These are phyloP conservation scores for Enteromius mattozi DNA, from an alignment of 2,797 vertebrate genomes.

Conservation along the genomic window DNA sequence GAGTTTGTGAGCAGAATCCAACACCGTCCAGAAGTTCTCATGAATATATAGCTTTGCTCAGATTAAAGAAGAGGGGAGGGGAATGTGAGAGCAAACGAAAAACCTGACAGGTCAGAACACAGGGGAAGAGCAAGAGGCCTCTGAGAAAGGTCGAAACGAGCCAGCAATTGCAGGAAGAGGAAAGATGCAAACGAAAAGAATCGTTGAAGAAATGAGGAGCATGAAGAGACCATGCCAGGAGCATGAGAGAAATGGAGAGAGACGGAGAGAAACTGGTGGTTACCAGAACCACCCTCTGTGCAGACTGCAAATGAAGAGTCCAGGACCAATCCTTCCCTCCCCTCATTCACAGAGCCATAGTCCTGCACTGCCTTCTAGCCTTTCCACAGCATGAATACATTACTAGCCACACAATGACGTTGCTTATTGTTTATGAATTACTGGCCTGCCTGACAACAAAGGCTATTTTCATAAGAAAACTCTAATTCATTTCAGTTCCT, in stretches of 20 bases:
- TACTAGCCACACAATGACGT: slow-evolving; percentile 91
- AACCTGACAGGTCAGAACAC: background rate
- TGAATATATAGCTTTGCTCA: slow-evolving; percentile 3
- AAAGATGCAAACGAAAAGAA: background rate
- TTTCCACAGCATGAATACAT: slow-evolving; percentile 91
- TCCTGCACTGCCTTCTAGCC: slow-evolving; percentile 66
- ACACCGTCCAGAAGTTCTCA: slow-evolving; percentile 29
- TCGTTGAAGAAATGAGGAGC: slow-evolving; percentile 1
- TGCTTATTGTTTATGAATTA: slow-evolving; percentile 94
- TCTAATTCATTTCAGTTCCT: slow-evolving; percentile 91
- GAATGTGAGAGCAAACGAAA: background rate
- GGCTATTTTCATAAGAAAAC: slow-evolving; percentile 95
- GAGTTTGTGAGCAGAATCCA: slow-evolving; percentile 44
- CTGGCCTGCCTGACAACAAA: slow-evolving; percentile 90
- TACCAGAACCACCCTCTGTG: slow-evolving; percentile 54
- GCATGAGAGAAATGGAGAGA: slow-evolving; percentile 24
- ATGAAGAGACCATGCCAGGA: slow-evolving; percentile 26
- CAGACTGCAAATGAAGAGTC: slow-evolving; percentile 59
- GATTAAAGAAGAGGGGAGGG: slow-evolving; percentile 16
- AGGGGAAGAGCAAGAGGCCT: background rate
- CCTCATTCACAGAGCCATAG: slow-evolving; percentile 60
- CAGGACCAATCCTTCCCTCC: slow-evolving; percentile 60
- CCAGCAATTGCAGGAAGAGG: background rate
- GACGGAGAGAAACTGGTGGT: slow-evolving; percentile 33
- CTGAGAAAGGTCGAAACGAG: background rate